Evolutionary conservation across 92 coral and sea anemone genomes (phyloP).

Genomic region (Palythoa grandis): DNA sequence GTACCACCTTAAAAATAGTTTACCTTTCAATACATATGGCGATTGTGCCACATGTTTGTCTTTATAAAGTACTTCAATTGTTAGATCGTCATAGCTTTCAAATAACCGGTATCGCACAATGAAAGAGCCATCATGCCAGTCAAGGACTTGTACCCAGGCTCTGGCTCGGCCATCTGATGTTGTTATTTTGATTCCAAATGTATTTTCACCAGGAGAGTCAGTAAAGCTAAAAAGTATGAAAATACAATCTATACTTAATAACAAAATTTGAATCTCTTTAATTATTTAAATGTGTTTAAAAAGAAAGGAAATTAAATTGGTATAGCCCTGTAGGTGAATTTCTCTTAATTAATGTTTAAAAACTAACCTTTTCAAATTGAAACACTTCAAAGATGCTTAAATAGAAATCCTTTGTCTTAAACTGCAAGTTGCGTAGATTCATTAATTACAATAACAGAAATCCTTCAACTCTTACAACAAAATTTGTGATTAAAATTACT

Average conservation of each 20-base stretch:
- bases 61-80: conserved; percentile 72
- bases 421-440: no score
- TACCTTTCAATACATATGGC: conserved; percentile 87
- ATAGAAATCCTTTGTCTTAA: no score
- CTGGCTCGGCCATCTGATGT: conserved; percentile 78
- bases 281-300: background rate
- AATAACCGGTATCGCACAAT: conserved; percentile 89
- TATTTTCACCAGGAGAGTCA: conserved; percentile 91
- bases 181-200: conserved; percentile 75
- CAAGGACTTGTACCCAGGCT: conserved; percentile 90
- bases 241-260: background rate
- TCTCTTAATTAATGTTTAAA: no score
- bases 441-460: no score
- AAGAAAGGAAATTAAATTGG: background rate
- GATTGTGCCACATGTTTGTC: conserved; percentile 89
- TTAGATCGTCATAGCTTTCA: conserved; percentile 80
- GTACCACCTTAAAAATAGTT: background rate
- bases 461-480: no score
- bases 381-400: no score
- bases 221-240: conserved; percentile 61
- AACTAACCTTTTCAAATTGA: no score
- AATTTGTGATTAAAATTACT: no score
- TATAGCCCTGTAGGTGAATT: no score
- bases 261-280: conserved; percentile 3
- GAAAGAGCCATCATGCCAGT: conserved; percentile 96